Base-by-base conservation (phyloP, 2,888 invertebrate species). In the Fragum fragum region DNA sequence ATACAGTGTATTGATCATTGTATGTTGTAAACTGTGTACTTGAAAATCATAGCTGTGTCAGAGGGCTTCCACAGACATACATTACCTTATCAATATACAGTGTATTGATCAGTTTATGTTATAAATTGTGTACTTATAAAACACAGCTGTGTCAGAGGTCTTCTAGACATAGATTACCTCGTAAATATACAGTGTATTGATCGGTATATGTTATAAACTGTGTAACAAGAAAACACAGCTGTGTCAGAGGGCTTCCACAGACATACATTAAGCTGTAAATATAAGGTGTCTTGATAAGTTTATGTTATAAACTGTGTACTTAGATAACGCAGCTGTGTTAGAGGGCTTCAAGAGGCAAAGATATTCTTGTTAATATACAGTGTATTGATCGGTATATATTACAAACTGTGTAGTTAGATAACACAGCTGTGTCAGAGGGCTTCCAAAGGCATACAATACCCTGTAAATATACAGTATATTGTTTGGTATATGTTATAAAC, bases 211-310 rank as follows among this genome's bases (percentile, higher is more conserved):
- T 94, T 90, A 85, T 88, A 94, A 1, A 98, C 97, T 85, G 96
- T 96, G 97, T 98, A 99, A 94, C 99, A 99, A 26, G 99, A 98
- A 1, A 99, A 96, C 14, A 99, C 92, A 1, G 99, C 99, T 0
- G 99, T 99, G 95, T 99, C 99, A 0, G 99, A 99, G 0, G 99
- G 99, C 94, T 99, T 99, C 99, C 99, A 99, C 79, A 99, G 93
- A 9, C 98, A 98, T 18, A 97, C 96, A 94, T 99, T 99, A n/a
- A 99, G 99, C 97, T 97, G 91, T 42, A 79, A 81, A 83, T 9
- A 39, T 39, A 14, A 99, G n/a, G n/a, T n/a, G n/a, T n/a, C n/a
- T n/a, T n/a, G n/a, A n/a, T 76, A 97, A 96, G 96, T 99, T 97
- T 55, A 99, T 97, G 79, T 94, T 90, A 86, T 88, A 94, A 2